Percentiles rank a stretch among this genome's conserved stretches.
Conservation (phyloP, 2,113 vertebrate species). For the Dasypus novemcinctus region DNA sequence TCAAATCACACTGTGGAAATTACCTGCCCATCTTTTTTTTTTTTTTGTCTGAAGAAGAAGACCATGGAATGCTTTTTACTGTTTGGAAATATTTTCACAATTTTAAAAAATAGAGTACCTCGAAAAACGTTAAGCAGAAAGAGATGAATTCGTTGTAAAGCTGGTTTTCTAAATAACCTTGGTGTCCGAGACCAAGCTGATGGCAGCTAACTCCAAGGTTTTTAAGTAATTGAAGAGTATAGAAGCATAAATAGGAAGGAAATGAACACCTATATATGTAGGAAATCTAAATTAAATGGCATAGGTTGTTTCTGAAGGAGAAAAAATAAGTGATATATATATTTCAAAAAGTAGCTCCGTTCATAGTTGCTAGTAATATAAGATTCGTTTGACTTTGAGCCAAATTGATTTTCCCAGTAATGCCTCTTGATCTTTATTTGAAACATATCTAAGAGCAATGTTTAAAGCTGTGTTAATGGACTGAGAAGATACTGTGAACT, state of each 20-base stretch:
- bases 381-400: neutral
- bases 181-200: too few species aligned
- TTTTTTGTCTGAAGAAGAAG: neutral
- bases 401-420: conserved; percentile 29
- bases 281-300: neutral
- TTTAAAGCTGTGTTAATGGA: neutral
- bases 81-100: conserved; percentile 24
- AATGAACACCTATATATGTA: neutral
- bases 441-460: neutral
- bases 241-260: neutral
- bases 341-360: neutral
- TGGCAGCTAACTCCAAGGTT: neutral
- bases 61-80: neutral
- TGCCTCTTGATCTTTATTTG: neutral
- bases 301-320: neutral
- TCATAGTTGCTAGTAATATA: neutral
- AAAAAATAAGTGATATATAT: neutral
- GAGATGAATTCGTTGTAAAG: neutral
- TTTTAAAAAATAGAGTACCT: neutral
- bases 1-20: neutral
- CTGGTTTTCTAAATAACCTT: conserved; percentile 10
- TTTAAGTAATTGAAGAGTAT: neutral
- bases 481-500: neutral
- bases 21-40: neutral
- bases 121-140: conserved; percentile 32